Evolutionary conservation across 2,113 vertebrate species (phyloP).

Genomic region (Gobio gobio): DNA sequence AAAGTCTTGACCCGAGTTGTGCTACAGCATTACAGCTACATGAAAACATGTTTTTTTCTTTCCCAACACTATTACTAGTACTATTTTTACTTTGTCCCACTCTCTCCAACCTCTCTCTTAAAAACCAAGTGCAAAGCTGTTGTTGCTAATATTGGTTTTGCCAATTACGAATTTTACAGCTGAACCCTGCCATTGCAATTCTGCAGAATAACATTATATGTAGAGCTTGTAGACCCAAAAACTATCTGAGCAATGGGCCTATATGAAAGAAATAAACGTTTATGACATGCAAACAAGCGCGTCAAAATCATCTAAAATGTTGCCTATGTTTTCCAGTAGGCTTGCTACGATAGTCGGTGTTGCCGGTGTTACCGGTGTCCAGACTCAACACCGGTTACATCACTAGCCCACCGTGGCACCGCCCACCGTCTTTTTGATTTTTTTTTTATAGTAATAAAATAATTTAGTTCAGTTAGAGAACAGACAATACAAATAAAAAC

Average conservation of each 20-base stretch:
- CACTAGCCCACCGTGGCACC: too few species aligned
- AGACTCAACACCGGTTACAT: too few species aligned
- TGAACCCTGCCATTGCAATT: not conserved
- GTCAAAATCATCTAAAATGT: too few species aligned
- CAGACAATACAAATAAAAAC: too few species aligned
- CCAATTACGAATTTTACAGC: not conserved
- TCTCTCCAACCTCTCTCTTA: not conserved
- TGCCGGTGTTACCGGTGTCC: too few species aligned
- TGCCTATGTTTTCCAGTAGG: too few species aligned
- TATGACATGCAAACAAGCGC: not conserved
- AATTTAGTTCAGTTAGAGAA: too few species aligned
- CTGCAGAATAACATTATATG: not conserved
- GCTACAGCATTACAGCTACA: not conserved
- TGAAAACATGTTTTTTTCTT: not conserved
- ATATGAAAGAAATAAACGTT: not conserved
- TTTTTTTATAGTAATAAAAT: too few species aligned
- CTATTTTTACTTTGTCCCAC: not conserved
- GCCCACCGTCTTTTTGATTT: too few species aligned
- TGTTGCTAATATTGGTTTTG: not conserved
- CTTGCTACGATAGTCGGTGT: too few species aligned
- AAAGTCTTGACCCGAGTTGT: conserved; percentile 12
- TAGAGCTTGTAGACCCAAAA: not conserved
- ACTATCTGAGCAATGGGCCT: not conserved
- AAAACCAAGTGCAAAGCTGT: not conserved
- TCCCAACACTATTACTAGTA: not conserved